Evolutionary conservation across 2,888 invertebrate species (phyloP), one percentile per base, ranked within the genome.

Genomic region (Lochmaea capreae): DNA sequence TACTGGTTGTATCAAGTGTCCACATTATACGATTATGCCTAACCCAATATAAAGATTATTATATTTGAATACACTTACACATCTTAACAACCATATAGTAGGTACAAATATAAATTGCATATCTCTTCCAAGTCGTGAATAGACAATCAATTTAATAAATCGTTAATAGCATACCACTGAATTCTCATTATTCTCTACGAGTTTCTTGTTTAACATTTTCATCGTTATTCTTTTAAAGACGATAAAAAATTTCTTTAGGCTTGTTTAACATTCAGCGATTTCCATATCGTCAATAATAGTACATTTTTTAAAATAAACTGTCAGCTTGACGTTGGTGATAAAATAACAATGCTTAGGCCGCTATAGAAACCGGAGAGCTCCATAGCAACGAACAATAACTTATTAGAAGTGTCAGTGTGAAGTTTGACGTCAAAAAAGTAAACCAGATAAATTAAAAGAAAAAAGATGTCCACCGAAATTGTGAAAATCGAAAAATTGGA

Each of bases 61-160:
- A 57, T 57, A 8, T 57, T 18, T 57, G 18, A 57, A n/a, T n/a
- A n/a, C n/a, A n/a, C n/a, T n/a, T n/a, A n/a, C n/a, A n/a, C n/a
- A n/a, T n/a, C n/a, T n/a, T 57, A 10, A 57, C 4, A 57, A 57
- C n/a, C 57, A 57, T 57, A 12, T 57, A 57, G 57, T 57, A 57
- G 26, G 26, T 33, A 33, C 57, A 5, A 22, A 4, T 18, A 22
- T 57, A 22, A 57, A 57, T 57, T 67, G 52, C 22, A 54, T 42
- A 66, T 66, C 42, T 67, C 14, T 14, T 49, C 14, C 18, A 26
- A 33, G 26, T 46, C 57, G 57, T 57, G 67, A 57, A 66, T 52
- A 2, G 2, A 39, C 66, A 42, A 57, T 54, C 66, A n/a, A 66
- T 66, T 66, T 14, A 39, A n/a, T 67, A 9, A 57, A 57, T 22